These are phyloP conservation scores for Dolichopus griseipennis DNA, from an alignment of 2,888 invertebrate species.

Conservation along the genomic window DNA sequence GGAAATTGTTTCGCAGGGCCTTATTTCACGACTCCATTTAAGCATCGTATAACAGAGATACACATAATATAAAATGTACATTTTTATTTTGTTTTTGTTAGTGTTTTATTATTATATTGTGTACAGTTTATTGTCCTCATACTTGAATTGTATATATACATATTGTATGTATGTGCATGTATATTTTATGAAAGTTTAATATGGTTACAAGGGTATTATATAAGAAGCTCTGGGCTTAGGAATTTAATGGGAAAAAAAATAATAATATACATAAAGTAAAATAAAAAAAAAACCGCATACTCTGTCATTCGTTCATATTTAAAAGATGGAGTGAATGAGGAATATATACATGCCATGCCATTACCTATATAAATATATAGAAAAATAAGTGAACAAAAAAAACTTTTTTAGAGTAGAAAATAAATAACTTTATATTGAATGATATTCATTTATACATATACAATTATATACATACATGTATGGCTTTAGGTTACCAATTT, in stretches of 20 bases:
- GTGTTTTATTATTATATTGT: neutral
- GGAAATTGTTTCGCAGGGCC: no score
- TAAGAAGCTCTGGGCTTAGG: neutral
- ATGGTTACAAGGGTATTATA: conserved; percentile 4
- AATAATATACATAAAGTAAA: no score
- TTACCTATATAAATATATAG: no score
- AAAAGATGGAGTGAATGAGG: no score
- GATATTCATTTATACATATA: no score
- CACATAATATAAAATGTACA: no score
- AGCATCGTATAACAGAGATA: no score
- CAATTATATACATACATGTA: no score
- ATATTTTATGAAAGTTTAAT: neutral
- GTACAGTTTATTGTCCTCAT: neutral
- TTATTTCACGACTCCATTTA: no score
- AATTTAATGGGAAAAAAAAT: neutral
- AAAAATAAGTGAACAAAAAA: no score
- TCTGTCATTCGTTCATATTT: neutral
- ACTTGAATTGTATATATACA: neutral
- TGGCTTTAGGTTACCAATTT: no score
- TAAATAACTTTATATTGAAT: neutral
- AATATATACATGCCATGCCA: no score
- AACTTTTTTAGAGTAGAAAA: neutral
- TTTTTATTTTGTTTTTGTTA: neutral
- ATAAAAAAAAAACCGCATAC: neutral
- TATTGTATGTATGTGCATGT: neutral